phyloP scores from a whole-genome alignment of 2,113 vertebrate species.

The Coracopsis vasa region DNA sequence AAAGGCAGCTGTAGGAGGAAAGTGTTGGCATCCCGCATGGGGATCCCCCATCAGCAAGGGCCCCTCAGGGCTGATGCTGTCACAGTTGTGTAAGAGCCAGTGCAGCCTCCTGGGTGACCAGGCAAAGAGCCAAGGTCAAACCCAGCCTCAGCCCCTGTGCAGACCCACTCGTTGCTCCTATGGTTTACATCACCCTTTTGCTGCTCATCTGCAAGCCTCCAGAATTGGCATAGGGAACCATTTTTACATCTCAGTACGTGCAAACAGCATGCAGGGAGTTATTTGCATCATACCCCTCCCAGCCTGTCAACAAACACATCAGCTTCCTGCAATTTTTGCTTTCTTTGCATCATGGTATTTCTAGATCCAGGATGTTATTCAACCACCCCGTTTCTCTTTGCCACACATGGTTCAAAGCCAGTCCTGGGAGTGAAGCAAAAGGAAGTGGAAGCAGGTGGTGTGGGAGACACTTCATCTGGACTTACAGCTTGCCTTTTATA shows the following conservation, averaged over 20 bases:
- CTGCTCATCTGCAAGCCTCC: neutral
- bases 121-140: neutral
- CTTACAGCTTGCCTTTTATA: neutral
- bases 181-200: neutral
- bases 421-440: neutral
- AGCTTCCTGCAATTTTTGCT: constrained; percentile 25
- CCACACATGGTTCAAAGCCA: accelerated
- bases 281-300: neutral
- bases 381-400: neutral
- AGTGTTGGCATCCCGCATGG: accelerated
- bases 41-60: neutral
- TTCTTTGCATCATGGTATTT: neutral
- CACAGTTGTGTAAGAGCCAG: neutral
- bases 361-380: neutral
- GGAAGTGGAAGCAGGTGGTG: neutral
- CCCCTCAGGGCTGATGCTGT: neutral
- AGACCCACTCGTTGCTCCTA: neutral
- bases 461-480: neutral
- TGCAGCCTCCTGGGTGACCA: neutral
- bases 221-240: neutral
- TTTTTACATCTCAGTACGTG: neutral
- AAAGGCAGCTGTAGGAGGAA: neutral
- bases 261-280: neutral
- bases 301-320: neutral
- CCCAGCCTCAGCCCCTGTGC: neutral